Conservation (phyloP, 2,888 invertebrate species). For the Margaritifera margaritifera region DNA sequence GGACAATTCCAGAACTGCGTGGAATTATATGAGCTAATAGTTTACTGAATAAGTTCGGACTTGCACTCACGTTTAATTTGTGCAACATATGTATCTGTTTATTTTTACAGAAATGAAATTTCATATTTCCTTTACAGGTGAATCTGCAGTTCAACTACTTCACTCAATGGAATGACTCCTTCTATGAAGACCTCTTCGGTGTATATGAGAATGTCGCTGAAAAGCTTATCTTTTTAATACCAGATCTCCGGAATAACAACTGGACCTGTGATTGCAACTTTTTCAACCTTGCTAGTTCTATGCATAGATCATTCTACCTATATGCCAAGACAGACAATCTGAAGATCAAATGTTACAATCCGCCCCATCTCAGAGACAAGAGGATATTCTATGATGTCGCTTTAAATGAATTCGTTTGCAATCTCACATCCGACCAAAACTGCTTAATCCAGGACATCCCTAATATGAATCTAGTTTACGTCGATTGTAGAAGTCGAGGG, state of each 20-base stretch:
- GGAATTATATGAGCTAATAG: too few species aligned
- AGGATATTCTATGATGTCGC: slow-evolving; percentile 21
- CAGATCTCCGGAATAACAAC: slow-evolving; percentile 34
- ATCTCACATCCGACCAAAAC: slow-evolving; percentile 15
- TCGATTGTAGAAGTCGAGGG: slow-evolving; percentile 25
- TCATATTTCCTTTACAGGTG: too few species aligned
- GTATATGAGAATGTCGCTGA: too few species aligned
- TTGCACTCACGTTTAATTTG: too few species aligned
- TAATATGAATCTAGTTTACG: slow-evolving; percentile 18
- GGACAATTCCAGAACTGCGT: too few species aligned
- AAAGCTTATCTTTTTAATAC: too few species aligned
- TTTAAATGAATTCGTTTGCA: slow-evolving; percentile 31
- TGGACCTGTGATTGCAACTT: slow-evolving; percentile 41
- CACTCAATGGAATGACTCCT: too few species aligned
- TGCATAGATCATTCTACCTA: slow-evolving; percentile 28
- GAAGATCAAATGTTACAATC: slow-evolving; percentile 26
- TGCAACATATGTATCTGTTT: too few species aligned
- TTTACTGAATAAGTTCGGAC: too few species aligned
- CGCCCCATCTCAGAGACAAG: slow-evolving; percentile 29
- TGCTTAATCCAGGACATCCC: slow-evolving; percentile 39
- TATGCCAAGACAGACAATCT: slow-evolving; percentile 18
- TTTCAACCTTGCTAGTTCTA: slow-evolving; percentile 16
- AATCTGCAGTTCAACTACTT: too few species aligned
- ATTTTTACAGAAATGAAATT: too few species aligned
- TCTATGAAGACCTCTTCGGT: too few species aligned